phyloP scores from a whole-genome alignment of 37 sponge, comb jelly and placozoan species.

The Oscarella lobularis region DNA sequence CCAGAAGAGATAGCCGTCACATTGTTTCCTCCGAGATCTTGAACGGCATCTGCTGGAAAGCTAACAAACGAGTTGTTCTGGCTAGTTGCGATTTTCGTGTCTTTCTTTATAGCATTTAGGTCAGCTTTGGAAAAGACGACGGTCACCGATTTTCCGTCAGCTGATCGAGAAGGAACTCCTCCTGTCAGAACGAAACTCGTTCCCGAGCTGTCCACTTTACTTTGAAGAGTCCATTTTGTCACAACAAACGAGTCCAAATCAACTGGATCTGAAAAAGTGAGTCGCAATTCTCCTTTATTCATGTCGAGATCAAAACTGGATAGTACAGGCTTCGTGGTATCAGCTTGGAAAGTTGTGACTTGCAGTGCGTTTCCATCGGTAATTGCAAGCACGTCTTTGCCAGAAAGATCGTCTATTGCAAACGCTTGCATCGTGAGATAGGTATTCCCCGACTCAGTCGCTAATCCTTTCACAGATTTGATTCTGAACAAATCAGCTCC shows the following conservation, averaged over 20 bases:
- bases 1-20: not conserved
- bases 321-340: conserved; percentile 42
- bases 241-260: conserved; percentile 31
- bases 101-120: conserved; percentile 42
- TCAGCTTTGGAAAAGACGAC: conserved; percentile 23
- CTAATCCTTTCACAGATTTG: conserved; percentile 45
- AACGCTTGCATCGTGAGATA: conserved; percentile 76
- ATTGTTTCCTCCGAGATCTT: conserved; percentile 41
- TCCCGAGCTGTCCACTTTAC: not conserved
- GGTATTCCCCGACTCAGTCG: conserved; percentile 37
- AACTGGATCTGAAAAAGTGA: conserved; percentile 66
- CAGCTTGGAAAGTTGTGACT: conserved; percentile 43
- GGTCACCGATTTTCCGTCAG: conserved; percentile 45
- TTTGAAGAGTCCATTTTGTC: conserved; percentile 15
- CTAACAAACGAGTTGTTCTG: conserved; percentile 31
- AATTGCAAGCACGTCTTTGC: conserved; percentile 70
- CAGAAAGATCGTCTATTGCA: conserved; percentile 82
- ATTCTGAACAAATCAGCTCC: conserved; percentile 56
- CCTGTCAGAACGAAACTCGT: conserved; percentile 3
- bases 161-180: conserved; percentile 20
- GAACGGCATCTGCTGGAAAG: conserved; percentile 28
- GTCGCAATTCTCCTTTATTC: conserved; percentile 20
- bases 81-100: conserved; percentile 27
- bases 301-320: conserved; percentile 30
- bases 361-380: conserved; percentile 77